phyloP scores from a whole-genome alignment of 2,113 vertebrate species.

The Brienomyrus longianalis region DNA sequence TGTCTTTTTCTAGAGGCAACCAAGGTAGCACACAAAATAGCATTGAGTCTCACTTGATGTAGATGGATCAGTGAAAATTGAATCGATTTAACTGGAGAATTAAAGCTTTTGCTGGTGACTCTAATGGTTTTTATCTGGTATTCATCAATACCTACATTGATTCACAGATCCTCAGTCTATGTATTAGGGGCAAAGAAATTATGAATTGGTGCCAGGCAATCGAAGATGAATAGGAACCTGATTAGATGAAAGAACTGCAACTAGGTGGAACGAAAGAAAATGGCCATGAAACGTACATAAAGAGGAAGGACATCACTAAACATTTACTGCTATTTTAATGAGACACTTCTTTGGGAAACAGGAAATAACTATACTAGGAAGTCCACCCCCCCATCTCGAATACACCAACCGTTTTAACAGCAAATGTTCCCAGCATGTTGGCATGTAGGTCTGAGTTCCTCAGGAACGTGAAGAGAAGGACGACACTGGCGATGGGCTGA shows the following conservation, averaged over 20 bases:
- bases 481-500: neutral
- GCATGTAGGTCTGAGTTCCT: neutral
- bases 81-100: constrained; percentile 62
- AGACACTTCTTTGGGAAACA: neutral
- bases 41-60: constrained; percentile 40
- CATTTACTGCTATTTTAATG: neutral
- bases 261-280: neutral
- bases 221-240: neutral
- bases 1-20: constrained; percentile 53
- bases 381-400: neutral
- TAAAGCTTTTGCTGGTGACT: constrained; percentile 45
- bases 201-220: neutral
- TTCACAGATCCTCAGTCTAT: constrained; percentile 40
- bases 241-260: neutral
- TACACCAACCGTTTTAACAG: neutral
- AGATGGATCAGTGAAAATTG: constrained; percentile 61
- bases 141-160: constrained; percentile 56
- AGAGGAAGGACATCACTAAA: neutral
- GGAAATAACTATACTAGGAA: neutral
- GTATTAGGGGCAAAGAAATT: constrained; percentile 25
- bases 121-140: constrained; percentile 56
- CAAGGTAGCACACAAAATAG: constrained; percentile 56
- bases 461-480: neutral
- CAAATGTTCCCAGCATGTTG: neutral
- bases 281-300: neutral